Conservation (phyloP, 2,113 vertebrate species). For the Esox niger region DNA sequence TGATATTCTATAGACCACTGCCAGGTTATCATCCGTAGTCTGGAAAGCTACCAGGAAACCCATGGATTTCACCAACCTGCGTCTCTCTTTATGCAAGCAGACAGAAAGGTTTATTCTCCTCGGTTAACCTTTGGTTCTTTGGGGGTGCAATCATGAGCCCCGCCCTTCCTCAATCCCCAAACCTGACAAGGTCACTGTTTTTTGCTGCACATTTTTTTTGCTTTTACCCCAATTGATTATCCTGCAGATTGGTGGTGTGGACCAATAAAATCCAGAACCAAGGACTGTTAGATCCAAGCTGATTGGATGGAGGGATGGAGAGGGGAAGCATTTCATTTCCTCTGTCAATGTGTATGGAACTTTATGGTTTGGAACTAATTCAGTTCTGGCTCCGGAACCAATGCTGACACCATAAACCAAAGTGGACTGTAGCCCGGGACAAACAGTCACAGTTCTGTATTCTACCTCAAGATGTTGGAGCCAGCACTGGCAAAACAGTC, state of each 20-base stretch:
- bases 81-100: slow-evolving; percentile 18
- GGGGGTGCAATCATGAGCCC: slow-evolving; percentile 17
- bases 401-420: slow-evolving; percentile 53
- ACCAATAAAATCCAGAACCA: slow-evolving; percentile 59
- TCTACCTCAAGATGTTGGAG: slow-evolving; percentile 42
- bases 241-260: slow-evolving; percentile 43
- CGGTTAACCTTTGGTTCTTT: slow-evolving; percentile 40
- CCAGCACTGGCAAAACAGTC: slow-evolving; percentile 18
- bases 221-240: slow-evolving; percentile 50
- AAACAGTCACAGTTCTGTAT: slow-evolving; percentile 26
- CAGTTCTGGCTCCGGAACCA: slow-evolving; percentile 42
- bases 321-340: slow-evolving; percentile 47
- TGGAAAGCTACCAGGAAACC: too few relatives aligned
- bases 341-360: slow-evolving; percentile 36
- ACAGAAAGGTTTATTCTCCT: slow-evolving; percentile 26
- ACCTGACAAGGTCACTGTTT: slow-evolving; percentile 54
- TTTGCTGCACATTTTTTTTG: too few relatives aligned
- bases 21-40: background rate
- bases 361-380: slow-evolving; percentile 72
- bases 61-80: too few relatives aligned
- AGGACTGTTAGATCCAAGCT: slow-evolving; percentile 62
- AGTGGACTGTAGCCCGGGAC: slow-evolving; percentile 45
- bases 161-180: slow-evolving; percentile 5
- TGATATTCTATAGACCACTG: background rate
- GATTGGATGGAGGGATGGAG: slow-evolving; percentile 32